Base-by-base conservation (phyloP, 2,888 invertebrate species). In the Margaritifera margaritifera region DNA sequence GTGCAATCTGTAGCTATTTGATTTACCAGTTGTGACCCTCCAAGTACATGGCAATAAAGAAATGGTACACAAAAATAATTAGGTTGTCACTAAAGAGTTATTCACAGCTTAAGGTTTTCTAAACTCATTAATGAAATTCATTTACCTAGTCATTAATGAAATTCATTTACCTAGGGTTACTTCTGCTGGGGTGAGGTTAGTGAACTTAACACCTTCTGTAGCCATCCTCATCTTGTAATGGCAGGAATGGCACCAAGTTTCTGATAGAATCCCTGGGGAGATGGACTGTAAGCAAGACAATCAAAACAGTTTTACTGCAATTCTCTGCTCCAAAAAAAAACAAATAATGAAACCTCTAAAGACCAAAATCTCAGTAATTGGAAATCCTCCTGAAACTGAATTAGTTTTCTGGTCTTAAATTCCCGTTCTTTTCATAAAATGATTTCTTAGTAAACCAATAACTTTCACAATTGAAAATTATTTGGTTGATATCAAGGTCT, bases 201-300 rank as follows among this genome's bases (percentile, higher is more conserved):
- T 70, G 69, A 88, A 82, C 54, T 80, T 79, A 1, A 83, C 83
- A 31, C 82, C 77, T 27, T 89, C 88, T 56, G 88, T 81, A 57
- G 84, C 79, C 51, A 90, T 77, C 51, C 80, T 81, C 80, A 90
- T 80, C 79, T 89, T 90, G 25, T 81, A 72, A 75, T 90, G 89
- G 74, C 91, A 91, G 57, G 76, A 77, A 18, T 79, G 82, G 75
- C 91, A 91, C 87, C 89, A 90, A 18, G 83, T 80, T 55, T 87
- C 85, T 54, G 84, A 83, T 51, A 80, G 68, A 66, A 86, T 84
- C 5, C 90, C 90, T 68, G 87, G 84, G 51, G 82, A 73, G 24
- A 90, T 72, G 22, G 87, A 87, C 90, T 90, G 78, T 52, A 81
- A 75, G 58, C 60, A 69, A n/a, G 64, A 54, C 55, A 22, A 22